Conservation (phyloP, 2,888 invertebrate species). For the Xestia xanthographa region DNA sequence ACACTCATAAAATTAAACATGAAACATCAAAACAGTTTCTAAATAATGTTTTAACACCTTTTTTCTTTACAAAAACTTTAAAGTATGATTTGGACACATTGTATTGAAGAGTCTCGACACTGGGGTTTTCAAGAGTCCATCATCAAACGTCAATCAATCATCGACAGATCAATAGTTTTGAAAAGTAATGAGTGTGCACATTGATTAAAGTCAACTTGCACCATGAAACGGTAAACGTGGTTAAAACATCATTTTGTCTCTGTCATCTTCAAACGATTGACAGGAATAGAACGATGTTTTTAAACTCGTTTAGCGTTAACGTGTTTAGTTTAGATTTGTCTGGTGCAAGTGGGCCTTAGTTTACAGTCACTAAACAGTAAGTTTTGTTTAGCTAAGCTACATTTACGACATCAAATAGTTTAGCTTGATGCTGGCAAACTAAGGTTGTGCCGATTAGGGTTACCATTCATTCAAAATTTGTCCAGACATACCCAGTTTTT, state of each 20-base stretch:
- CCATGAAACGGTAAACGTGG: not conserved
- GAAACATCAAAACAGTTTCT: constrained; percentile 20
- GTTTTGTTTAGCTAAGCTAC: constrained; percentile 20
- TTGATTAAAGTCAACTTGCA: constrained; percentile 34
- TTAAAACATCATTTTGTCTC: not conserved
- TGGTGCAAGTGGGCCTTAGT: not conserved
- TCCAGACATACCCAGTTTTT: not conserved
- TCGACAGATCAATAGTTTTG: constrained; percentile 46
- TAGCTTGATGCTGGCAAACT: not conserved
- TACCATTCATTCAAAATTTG: not conserved
- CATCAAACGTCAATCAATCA: constrained; percentile 61
- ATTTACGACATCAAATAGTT: constrained; percentile 4
- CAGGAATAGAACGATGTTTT: not conserved
- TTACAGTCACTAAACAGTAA: constrained; percentile 4
- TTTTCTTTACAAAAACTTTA: constrained; percentile 17
- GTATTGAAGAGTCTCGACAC: constrained; percentile 50
- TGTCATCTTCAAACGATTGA: not conserved
- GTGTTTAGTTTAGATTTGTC: not conserved
- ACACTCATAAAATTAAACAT: constrained; percentile 36
- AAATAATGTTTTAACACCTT: constrained; percentile 32
- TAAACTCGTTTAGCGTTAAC: not conserved
- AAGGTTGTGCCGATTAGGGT: not conserved
- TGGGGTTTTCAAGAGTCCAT: constrained; percentile 45
- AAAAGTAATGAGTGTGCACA: constrained; percentile 47
- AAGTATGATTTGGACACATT: constrained; percentile 49